Percentiles rank a stretch among this genome's conserved stretches.
phyloP scores from a whole-genome alignment of 1,140 invertebrate genomes.

The Calosoma granatense region DNA sequence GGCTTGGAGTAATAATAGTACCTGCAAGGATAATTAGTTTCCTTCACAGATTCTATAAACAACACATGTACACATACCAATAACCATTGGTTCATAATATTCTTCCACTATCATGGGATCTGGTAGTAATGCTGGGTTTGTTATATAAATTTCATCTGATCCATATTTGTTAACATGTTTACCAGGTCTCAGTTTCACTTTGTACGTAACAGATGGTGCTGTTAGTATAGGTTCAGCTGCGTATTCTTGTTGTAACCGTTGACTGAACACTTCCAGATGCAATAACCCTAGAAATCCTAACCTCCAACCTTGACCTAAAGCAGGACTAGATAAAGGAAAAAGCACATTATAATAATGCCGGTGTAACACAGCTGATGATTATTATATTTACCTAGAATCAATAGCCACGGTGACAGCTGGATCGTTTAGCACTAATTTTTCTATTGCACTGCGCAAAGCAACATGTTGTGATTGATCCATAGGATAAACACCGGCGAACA shows the following conservation, averaged over 20 bases:
- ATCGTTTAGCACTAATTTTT: conserved; percentile 90
- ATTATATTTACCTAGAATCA: conserved; percentile 62
- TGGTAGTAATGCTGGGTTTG: conserved; percentile 79
- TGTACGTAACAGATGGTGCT: conserved; percentile 90
- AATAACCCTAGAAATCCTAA: conserved; percentile 89
- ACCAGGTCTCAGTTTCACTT: conserved; percentile 56
- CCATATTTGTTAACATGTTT: conserved; percentile 56
- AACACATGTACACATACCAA: too few relatives aligned
- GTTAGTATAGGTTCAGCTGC: conserved; percentile 82
- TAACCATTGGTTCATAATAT: conserved; percentile 80
- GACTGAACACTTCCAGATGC: conserved; percentile 93
- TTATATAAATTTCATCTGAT: conserved; percentile 58
- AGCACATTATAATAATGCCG: conserved; percentile 6
- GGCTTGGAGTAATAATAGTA: conserved; percentile 80
- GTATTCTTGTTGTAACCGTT: conserved; percentile 89
- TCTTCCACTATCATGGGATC: conserved; percentile 54
- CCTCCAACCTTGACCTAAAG: conserved; percentile 88
- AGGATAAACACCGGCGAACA: conserved; percentile 92
- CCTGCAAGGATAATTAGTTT: conserved; percentile 44
- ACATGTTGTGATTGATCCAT: conserved; percentile 76
- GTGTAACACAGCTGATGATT: background rate
- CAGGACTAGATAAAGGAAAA: conserved; percentile 54
- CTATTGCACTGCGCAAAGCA: conserved; percentile 67
- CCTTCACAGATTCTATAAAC: conserved; percentile 10
- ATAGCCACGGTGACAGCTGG: conserved; percentile 69